Percentiles rank a stretch among this genome's conserved stretches.
Conservation (phyloP, 2,113 vertebrate species). For the Clarias magur region DNA sequence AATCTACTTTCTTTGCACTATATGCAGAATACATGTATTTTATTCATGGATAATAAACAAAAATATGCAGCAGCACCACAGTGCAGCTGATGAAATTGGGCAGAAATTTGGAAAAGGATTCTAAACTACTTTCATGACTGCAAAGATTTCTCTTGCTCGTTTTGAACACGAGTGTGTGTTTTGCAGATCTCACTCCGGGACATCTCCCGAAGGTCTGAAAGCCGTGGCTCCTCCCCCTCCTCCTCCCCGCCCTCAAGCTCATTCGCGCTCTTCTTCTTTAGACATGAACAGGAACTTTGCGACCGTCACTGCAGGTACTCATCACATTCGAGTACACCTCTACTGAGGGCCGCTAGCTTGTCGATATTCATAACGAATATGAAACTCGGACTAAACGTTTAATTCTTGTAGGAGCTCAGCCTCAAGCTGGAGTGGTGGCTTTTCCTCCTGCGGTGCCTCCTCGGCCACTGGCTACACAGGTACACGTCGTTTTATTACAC, state of each 20-base stretch:
- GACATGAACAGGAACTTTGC: conserved; percentile 95
- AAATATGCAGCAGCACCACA: background rate
- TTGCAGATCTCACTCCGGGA: conserved; percentile 94
- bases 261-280: conserved; percentile 96
- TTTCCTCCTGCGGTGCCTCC: conserved; percentile 97
- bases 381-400: background rate
- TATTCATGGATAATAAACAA: background rate
- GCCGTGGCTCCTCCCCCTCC: conserved; percentile 88
- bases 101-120: background rate
- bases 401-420: conserved; percentile 71
- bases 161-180: background rate
- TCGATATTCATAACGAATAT: background rate
- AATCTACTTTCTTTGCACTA: background rate
- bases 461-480: conserved; percentile 91
- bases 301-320: conserved; percentile 76
- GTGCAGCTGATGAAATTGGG: background rate
- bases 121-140: background rate
- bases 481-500: conserved; percentile 53
- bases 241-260: conserved; percentile 89
- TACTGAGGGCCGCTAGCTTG: background rate
- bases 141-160: background rate
- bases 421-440: conserved; percentile 81
- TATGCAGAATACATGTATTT: background rate
- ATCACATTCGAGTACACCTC: background rate
- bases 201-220: conserved; percentile 85